phyloP scores from a whole-genome alignment of 2,888 invertebrate genomes.

The Cephus pygmeus region DNA sequence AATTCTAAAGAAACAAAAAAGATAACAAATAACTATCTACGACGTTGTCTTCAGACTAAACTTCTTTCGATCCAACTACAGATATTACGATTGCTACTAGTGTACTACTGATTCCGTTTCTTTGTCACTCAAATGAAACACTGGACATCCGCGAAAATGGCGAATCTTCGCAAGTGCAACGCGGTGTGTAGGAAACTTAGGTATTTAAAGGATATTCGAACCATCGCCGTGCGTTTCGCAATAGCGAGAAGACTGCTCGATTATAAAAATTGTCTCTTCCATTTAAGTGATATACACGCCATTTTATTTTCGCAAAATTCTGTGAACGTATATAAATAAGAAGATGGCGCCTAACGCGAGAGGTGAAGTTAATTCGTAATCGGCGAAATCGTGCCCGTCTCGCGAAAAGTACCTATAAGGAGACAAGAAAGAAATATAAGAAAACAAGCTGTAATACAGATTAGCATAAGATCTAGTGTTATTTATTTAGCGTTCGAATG shows the following conservation, averaged over 20 bases:
- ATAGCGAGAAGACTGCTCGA: neutral
- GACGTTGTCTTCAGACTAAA: neutral
- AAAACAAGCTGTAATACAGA: constrained; percentile 1
- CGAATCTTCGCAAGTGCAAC: neutral
- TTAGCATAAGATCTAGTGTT: constrained; percentile 6
- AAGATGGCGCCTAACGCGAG: neutral
- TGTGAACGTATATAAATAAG: neutral
- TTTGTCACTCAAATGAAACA: neutral
- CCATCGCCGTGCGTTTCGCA: neutral
- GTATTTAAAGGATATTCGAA: neutral
- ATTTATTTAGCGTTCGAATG: constrained; percentile 10
- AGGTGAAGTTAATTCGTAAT: neutral
- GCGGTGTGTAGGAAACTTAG: neutral
- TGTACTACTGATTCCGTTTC: neutral
- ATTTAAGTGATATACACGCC: neutral
- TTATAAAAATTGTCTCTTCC: neutral
- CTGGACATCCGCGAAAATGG: neutral
- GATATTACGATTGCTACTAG: neutral
- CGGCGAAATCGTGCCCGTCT: neutral
- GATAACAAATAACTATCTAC: constrained; percentile 3
- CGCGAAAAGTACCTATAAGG: neutral
- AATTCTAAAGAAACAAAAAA: constrained; percentile 27
- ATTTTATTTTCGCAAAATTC: neutral
- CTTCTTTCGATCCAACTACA: neutral
- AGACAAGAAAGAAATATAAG: constrained; percentile 2